phyloP scores from a whole-genome alignment of 2,113 vertebrate species.

The Cottus gobio region DNA sequence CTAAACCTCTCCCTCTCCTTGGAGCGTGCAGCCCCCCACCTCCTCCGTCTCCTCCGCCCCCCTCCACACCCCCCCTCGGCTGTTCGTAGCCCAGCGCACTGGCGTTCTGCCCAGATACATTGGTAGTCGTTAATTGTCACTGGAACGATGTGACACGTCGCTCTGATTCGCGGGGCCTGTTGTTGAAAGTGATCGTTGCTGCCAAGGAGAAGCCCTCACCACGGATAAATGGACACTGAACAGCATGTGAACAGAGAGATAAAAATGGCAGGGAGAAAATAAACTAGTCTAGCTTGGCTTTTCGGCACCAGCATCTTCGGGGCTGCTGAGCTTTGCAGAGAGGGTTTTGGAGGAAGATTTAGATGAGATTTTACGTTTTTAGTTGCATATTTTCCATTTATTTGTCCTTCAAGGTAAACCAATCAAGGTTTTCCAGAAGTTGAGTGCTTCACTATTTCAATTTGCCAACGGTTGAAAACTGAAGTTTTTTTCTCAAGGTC shows the following conservation, averaged over 20 bases:
- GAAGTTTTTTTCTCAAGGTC: conserved; percentile 72
- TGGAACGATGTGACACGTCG: conserved; percentile 74
- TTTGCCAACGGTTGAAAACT: conserved; percentile 33
- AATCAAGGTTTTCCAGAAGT: conserved; percentile 26
- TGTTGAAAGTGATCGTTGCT: conserved; percentile 76
- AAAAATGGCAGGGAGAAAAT: conserved; percentile 72
- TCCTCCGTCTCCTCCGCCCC: background rate
- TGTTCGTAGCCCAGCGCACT: conserved; percentile 56
- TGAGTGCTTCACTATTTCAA: conserved; percentile 14
- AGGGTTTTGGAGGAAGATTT: conserved; percentile 22
- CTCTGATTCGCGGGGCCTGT: conserved; percentile 74
- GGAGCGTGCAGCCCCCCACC: conserved; percentile 43
- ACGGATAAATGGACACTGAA: conserved; percentile 73
- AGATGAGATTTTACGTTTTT: conserved; percentile 2
- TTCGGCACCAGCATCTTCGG: conserved; percentile 19
- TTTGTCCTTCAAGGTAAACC: conserved; percentile 5
- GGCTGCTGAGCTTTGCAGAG: conserved; percentile 34
- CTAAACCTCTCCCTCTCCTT: conserved; percentile 70
- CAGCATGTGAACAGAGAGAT: conserved; percentile 74
- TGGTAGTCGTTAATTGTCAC: conserved; percentile 78
- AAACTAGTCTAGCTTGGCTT: conserved; percentile 58
- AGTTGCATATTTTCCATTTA: conserved; percentile 6
- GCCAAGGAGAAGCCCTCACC: conserved; percentile 73
- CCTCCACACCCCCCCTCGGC: conserved; percentile 15
- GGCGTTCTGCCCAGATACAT: conserved; percentile 75